Evolutionary conservation across 2,797 vertebrate genomes (phyloP), one percentile per base, ranked within the genome.

Genomic region (Florisuga fusca): DNA sequence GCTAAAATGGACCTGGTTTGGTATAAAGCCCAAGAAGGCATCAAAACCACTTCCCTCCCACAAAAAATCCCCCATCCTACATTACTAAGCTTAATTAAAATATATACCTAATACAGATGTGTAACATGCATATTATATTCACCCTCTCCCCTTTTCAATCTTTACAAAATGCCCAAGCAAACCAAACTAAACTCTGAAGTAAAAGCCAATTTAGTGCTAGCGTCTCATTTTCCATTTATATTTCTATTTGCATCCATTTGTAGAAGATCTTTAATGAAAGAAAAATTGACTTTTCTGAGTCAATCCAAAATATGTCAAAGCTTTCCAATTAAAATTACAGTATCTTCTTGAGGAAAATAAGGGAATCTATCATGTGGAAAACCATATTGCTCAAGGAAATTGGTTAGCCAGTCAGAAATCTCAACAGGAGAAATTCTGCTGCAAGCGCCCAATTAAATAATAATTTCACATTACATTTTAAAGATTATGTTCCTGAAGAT

Each of bases 321-420:
- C 85, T 81, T 93, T 94, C 91, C 83, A 93, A 94, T 96, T 96
- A 96, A 94, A 96, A 91, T 89, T 77, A 87, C 46, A 84, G 90
- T 94, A 87, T 91, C 77, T 95, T 87, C 80, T 69, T 34, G 31
- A 85, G 59, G 63, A 93, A 95, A 94, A 81, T 92, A 87, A 91
- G 68, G 46, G 67, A 95, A 59, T 89, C 84, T 63, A 77, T 90
- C 90, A 93, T 84, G 81, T 91, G 91, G 95, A 94, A 91, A 92
- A 91, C 74, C 68, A 66, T 74, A 77, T 4, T 72, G 86, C 90
- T 95, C 83, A 90, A 87, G 82, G 69, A 93, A 94, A 96, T 94
- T 89, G 51, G 84, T 86, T 82, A 91, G 89, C 71, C 90, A 93
- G 88, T 87, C 61, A 79, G 48, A 94, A 97, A 82, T 61, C 63